phyloP scores from a whole-genome alignment of 2,888 invertebrate genomes.

The Synergus itoensis region DNA sequence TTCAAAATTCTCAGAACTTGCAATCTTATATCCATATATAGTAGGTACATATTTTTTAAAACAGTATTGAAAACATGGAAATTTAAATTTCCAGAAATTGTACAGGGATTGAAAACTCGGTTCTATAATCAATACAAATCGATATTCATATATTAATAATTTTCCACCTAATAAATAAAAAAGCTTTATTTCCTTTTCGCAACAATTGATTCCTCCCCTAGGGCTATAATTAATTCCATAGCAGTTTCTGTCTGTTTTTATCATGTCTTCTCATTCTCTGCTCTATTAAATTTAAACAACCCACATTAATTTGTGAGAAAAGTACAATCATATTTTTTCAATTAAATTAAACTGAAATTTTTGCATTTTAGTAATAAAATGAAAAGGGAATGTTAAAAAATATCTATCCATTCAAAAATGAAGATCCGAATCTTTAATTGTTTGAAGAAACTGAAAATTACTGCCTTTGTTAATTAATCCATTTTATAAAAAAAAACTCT shows the following conservation, averaged over 20 bases:
- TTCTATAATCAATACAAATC: not conserved
- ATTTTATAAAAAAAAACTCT: not conserved
- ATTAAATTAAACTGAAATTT: not conserved
- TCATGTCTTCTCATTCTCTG: not conserved
- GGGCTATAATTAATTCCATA: not conserved
- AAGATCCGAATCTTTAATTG: not conserved
- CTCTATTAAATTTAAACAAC: not conserved
- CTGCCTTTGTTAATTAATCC: not conserved
- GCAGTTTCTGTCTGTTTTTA: not conserved
- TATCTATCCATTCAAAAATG: not conserved
- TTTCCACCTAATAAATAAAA: not conserved
- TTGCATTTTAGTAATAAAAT: too few relatives aligned
- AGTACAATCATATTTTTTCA: too few relatives aligned
- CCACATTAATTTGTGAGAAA: not conserved
- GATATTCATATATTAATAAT: slow-evolving; percentile 2
- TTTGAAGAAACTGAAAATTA: not conserved
- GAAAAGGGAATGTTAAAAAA: too few relatives aligned
- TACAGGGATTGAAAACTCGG: not conserved
- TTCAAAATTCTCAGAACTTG: too few relatives aligned
- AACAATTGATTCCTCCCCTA: not conserved
- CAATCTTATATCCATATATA: too few relatives aligned
- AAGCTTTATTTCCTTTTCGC: not conserved
- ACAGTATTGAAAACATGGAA: too few relatives aligned
- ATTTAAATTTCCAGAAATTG: not conserved
- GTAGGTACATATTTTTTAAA: too few relatives aligned